Percentiles rank a stretch among this genome's conserved stretches.
These are phyloP conservation scores for Daubentonia madagascariensis DNA, from an alignment of 2,113 vertebrate genomes.

Conservation along the genomic window DNA sequence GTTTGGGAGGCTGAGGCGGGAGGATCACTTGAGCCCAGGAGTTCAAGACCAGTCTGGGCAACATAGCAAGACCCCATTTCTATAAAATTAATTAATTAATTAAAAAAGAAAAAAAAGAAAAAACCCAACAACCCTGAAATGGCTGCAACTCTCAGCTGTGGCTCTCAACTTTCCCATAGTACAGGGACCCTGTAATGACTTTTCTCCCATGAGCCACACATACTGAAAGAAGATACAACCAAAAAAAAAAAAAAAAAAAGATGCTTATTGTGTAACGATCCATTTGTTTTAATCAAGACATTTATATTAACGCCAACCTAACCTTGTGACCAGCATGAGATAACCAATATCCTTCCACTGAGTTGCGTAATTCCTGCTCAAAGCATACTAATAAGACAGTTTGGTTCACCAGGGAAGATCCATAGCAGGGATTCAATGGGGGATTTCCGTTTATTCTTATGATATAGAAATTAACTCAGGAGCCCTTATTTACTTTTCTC, in stretches of 20 bases:
- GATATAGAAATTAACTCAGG: neutral
- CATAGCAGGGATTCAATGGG: neutral
- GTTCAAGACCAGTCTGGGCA: neutral
- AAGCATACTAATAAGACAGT: neutral
- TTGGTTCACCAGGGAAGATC: neutral
- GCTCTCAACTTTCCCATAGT: neutral
- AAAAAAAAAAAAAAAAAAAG: neutral
- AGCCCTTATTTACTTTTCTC: neutral
- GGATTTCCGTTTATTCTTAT: neutral
- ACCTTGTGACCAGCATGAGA: neutral
- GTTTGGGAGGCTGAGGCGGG: neutral
- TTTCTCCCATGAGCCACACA: neutral
- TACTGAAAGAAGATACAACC: neutral
- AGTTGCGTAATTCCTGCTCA: neutral
- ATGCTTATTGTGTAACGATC: neutral
- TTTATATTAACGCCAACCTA: neutral
- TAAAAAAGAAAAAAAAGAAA: neutral
- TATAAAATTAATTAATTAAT: neutral
- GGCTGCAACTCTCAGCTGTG: neutral
- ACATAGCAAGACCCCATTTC: neutral
- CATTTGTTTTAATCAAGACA: constrained; percentile 37
- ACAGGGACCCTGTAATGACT: neutral
- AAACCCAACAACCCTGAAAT: neutral
- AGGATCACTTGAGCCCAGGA: neutral
- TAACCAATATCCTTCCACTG: neutral